Conservation (phyloP, 2,888 invertebrate species). For the Erannis defoliaria region DNA sequence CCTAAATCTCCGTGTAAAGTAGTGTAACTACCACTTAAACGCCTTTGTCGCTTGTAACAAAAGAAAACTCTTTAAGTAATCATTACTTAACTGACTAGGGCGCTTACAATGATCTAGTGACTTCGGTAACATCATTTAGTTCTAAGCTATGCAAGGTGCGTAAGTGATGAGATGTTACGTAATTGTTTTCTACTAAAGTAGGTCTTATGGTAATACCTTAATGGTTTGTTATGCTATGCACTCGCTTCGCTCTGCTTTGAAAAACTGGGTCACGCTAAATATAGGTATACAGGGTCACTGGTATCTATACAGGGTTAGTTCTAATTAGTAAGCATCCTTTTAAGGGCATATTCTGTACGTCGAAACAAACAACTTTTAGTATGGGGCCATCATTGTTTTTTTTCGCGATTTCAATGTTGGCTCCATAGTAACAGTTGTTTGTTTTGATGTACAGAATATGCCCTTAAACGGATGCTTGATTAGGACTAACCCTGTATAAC, state of each 20-base stretch:
- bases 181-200: slow-evolving; percentile 25
- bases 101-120: slow-evolving; percentile 17
- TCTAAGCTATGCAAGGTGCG: slow-evolving; percentile 17
- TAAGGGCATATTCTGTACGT: too few species aligned
- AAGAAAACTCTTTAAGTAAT: slow-evolving; percentile 30
- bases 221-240: slow-evolving; percentile 14
- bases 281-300: background rate
- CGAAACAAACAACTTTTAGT: too few species aligned
- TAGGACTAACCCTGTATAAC: too few species aligned
- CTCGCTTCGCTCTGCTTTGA: background rate
- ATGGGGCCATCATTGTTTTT: too few species aligned
- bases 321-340: too few species aligned
- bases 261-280: background rate
- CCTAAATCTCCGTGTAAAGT: slow-evolving; percentile 27
- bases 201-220: slow-evolving; percentile 19
- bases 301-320: too few species aligned
- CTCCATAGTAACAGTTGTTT: too few species aligned
- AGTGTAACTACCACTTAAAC: slow-evolving; percentile 27
- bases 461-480: too few species aligned
- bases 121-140: slow-evolving; percentile 16
- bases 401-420: too few species aligned
- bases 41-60: slow-evolving; percentile 33
- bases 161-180: slow-evolving; percentile 21
- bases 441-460: too few species aligned
- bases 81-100: slow-evolving; percentile 27